Conservation (phyloP, 2,113 vertebrate genomes). For the Percopsis transmontana region DNA sequence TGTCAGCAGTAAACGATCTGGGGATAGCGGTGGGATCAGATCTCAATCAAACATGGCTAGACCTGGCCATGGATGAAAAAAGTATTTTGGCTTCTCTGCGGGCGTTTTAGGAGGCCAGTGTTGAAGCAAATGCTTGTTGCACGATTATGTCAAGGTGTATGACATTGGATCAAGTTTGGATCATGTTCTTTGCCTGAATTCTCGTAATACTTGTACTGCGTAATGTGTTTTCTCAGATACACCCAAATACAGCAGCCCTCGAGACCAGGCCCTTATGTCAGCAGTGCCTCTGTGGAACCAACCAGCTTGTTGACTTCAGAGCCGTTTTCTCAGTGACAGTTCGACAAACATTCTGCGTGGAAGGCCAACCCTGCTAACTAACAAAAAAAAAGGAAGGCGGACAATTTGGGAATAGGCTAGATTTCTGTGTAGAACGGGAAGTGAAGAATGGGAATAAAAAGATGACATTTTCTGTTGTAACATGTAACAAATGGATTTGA, state of each 20-base stretch:
- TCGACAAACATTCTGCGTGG: conserved; percentile 22
- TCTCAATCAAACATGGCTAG: conserved; percentile 23
- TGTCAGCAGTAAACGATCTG: conserved; percentile 62
- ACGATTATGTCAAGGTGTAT: too few relatives aligned
- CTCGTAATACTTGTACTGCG: too few relatives aligned
- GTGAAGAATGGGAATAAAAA: neutral
- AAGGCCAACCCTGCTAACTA: conserved; percentile 21
- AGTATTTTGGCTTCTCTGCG: conserved; percentile 14
- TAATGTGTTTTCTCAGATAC: too few relatives aligned
- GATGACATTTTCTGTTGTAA: conserved; percentile 37
- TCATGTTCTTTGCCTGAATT: too few relatives aligned
- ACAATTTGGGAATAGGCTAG: conserved; percentile 59
- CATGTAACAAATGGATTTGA: conserved; percentile 70
- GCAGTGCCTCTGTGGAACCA: conserved; percentile 43
- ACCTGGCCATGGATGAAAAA: conserved; percentile 17
- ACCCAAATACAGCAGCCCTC: too few relatives aligned
- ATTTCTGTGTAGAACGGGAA: conserved; percentile 44
- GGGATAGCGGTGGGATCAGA: conserved; percentile 30
- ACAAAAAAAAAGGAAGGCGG: conserved; percentile 2
- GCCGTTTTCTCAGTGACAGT: conserved; percentile 35
- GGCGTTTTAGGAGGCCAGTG: too few relatives aligned
- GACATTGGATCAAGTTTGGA: too few relatives aligned
- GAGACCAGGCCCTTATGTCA: too few relatives aligned
- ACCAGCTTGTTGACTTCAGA: conserved; percentile 18
- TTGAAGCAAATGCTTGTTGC: too few relatives aligned